Base-by-base conservation (phyloP, 2,113 vertebrate species). In the Tachysurus fulvidraco region DNA sequence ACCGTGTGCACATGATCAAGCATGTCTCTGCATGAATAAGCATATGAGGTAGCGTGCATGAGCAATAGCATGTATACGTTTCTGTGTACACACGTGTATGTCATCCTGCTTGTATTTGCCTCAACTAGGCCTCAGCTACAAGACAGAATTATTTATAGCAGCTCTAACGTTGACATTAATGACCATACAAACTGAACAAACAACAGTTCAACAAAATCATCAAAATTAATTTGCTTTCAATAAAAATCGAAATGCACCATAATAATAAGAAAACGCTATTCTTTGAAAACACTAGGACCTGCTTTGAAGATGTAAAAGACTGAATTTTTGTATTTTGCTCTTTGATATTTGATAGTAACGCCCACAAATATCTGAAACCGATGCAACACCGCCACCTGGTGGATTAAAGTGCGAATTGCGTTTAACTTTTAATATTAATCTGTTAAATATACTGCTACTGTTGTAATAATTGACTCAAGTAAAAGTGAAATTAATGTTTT, bases 1-100 rank as follows among this genome's bases (percentile, higher is more conserved):
- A 84, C 76, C 77, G 60, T 41, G 77, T 83, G 77, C 52, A 59
- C 46, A 59, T 73, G 85, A 78, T 65, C 59, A 21, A 69, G 65
- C 62, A 73, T 89, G 81, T 71, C 60, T 23, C 30, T 83, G 69
- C 82, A 54, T 86, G 87, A 44, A 65, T 88, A 52, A 88, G 69
- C 77, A 28, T 86, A 64, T 87, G 16, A 64, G 81, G 41, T 25
- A 54, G 36, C 55, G 1, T 19, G 69, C 83, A 73, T 90, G 25
- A 79, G 84, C 67, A 85, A 30, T 19, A 55, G 41, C 57, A 13
- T 88, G 76, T 55, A 57, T 86, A 44, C 59, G 81, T 86, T 88
- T 92, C 88, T 86, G 77, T 44, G 54, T 69, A 52, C 25, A 67
- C 46, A 52, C 62, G 52, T 83, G 91, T 92, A 91, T 92, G 89